phyloP scores from a whole-genome alignment of 1,140 invertebrate genomes.

The Bombus sibiricus region DNA sequence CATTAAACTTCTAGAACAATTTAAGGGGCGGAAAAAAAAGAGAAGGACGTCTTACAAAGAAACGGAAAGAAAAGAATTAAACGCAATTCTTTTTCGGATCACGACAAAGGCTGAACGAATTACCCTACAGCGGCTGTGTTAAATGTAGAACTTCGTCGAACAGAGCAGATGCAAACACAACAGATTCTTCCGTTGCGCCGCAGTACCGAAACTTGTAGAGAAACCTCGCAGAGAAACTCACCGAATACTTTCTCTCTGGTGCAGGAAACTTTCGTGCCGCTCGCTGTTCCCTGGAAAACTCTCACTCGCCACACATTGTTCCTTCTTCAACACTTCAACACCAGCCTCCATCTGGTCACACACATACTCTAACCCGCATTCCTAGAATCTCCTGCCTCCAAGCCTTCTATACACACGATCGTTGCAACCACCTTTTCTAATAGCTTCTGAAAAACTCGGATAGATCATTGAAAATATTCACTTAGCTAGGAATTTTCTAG shows the following conservation, averaged over 20 bases:
- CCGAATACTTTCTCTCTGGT: constrained; percentile 9
- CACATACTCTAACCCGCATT: background rate
- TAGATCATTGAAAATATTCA: background rate
- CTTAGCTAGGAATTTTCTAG: background rate
- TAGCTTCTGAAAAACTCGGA: background rate
- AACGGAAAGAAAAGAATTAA: background rate
- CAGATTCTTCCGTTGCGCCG: background rate
- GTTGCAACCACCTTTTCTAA: background rate
- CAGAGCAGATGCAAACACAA: background rate
- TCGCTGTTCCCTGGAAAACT: background rate
- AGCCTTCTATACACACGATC: background rate
- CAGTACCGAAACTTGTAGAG: constrained; percentile 3
- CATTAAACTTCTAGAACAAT: background rate
- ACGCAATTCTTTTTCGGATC: background rate
- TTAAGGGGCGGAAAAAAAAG: background rate
- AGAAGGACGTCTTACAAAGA: background rate
- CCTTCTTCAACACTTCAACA: background rate
- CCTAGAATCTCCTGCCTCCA: background rate
- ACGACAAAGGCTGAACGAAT: background rate
- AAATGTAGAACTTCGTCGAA: background rate
- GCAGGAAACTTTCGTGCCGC: background rate
- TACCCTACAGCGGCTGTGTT: background rate
- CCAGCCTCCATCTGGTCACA: background rate
- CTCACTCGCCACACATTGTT: constrained; percentile 26
- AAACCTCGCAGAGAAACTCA: background rate